Evolutionary conservation across 2,113 vertebrate species (phyloP).

Genomic region (Sterrhoptilus dennistouni): DNA sequence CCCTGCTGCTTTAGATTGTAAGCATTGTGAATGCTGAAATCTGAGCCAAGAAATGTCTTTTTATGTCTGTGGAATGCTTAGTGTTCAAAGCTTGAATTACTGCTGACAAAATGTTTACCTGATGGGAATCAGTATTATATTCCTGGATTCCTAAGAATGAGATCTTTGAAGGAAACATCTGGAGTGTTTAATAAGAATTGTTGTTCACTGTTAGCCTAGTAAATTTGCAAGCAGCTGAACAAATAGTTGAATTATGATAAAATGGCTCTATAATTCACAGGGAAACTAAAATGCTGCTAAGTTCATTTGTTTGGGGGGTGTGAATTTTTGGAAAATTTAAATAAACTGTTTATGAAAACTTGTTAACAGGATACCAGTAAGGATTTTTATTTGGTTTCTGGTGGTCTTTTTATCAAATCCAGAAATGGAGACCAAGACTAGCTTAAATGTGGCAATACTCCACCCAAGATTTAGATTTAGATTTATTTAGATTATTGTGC

Average conservation of each 20-base stretch:
- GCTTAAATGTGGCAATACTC: background rate
- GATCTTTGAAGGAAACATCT: background rate
- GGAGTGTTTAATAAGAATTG: background rate
- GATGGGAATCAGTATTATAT: constrained; percentile 54
- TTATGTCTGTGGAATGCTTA: constrained; percentile 16
- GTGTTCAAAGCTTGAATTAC: constrained; percentile 48
- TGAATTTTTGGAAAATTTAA: background rate
- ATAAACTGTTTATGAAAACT: background rate
- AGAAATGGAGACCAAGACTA: background rate
- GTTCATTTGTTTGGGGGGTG: background rate
- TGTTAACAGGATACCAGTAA: background rate
- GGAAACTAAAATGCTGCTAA: background rate
- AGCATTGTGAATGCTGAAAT: constrained; percentile 27
- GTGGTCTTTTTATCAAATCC: background rate
- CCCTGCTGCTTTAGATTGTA: background rate
- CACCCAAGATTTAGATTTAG: background rate
- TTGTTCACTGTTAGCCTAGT: background rate
- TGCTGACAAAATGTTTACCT: constrained; percentile 51
- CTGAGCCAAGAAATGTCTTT: constrained; percentile 39
- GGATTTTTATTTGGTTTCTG: background rate
- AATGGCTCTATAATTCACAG: background rate
- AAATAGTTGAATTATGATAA: background rate
- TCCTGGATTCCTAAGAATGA: constrained; percentile 25
- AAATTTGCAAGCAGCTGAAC: background rate
- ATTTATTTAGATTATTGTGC: background rate